Conservation (phyloP, 1,140 invertebrate species). For the Megalonaias nervosa region DNA sequence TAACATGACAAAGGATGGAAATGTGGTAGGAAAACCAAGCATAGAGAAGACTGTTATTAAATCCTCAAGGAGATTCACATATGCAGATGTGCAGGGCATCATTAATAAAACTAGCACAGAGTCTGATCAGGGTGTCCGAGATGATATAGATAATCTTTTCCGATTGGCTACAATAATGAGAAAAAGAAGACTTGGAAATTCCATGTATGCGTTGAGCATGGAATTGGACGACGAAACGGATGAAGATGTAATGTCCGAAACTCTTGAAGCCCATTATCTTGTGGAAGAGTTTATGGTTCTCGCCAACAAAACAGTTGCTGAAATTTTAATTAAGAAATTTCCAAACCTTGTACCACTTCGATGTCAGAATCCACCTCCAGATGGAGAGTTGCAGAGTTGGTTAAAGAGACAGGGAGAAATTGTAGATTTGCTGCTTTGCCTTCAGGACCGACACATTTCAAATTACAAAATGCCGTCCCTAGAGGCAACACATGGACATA, state of each 20-base stretch:
- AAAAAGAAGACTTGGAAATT: conserved; percentile 33
- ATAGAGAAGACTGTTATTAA: conserved; percentile 44
- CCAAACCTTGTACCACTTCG: conserved; percentile 38
- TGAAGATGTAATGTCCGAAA: conserved; percentile 32
- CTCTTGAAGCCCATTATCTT: conserved; percentile 48
- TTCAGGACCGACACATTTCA: conserved; percentile 30
- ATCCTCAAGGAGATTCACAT: conserved; percentile 47
- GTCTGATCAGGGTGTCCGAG: conserved; percentile 2
- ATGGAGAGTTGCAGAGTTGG: conserved; percentile 38
- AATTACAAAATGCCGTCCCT: background rate
- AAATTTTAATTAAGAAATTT: conserved; percentile 35
- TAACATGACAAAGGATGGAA: conserved; percentile 35
- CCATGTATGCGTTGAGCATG: conserved; percentile 35
- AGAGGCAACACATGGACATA: background rate
- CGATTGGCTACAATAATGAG: conserved; percentile 35
- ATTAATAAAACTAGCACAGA: conserved; percentile 9
- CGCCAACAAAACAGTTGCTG: conserved; percentile 45
- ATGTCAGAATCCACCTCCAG: conserved; percentile 42
- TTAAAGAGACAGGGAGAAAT: conserved; percentile 25
- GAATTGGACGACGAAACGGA: conserved; percentile 34
- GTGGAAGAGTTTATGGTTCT: conserved; percentile 60
- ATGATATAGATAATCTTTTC: conserved; percentile 32
- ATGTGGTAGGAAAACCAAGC: conserved; percentile 10
- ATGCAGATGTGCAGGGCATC: conserved; percentile 52
- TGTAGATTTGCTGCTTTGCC: conserved; percentile 33